Conservation (phyloP, 1,140 invertebrate genomes). For the Drosophila triauraria region DNA sequence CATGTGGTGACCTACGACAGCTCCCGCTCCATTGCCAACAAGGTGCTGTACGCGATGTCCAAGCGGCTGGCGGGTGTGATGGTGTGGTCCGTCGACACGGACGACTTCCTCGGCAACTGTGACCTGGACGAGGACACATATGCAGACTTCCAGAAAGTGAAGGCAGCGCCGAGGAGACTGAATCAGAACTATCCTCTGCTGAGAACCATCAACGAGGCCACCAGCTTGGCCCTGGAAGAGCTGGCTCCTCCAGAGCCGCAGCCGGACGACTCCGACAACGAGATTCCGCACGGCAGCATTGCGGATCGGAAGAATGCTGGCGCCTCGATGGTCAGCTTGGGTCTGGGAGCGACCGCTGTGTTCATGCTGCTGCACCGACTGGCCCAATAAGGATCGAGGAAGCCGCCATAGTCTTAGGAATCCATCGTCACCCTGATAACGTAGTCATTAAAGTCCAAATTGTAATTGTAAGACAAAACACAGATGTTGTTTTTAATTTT, state of each 20-base stretch:
- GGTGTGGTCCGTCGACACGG: constrained; percentile 93
- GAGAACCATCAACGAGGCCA: constrained; percentile 88
- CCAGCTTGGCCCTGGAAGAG: constrained; percentile 86
- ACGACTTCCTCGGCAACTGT: constrained; percentile 90
- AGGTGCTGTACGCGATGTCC: constrained; percentile 88
- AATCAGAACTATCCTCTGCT: constrained; percentile 87
- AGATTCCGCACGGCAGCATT: constrained; percentile 67
- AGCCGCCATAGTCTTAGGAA: constrained; percentile 39
- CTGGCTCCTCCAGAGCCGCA: constrained; percentile 71
- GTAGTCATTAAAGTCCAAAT: constrained; percentile 61
- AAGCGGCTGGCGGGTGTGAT: constrained; percentile 91
- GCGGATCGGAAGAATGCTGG: constrained; percentile 64
- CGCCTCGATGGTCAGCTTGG: constrained; percentile 40
- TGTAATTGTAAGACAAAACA: constrained; percentile 34
- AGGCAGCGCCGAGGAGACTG: constrained; percentile 71
- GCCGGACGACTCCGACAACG: constrained; percentile 81
- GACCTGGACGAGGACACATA: constrained; percentile 85
- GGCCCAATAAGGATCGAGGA: constrained; percentile 24
- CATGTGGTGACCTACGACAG: constrained; percentile 88
- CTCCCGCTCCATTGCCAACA: constrained; percentile 87
- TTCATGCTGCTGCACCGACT: constrained; percentile 46
- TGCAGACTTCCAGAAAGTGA: constrained; percentile 84
- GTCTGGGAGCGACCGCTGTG: constrained; percentile 36
- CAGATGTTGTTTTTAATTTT: neutral
- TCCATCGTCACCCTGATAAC: constrained; percentile 13